Evolutionary conservation across 2,797 vertebrate genomes (phyloP), one percentile per base, ranked within the genome.

Genomic region (Micropoecilia bifurca): DNA sequence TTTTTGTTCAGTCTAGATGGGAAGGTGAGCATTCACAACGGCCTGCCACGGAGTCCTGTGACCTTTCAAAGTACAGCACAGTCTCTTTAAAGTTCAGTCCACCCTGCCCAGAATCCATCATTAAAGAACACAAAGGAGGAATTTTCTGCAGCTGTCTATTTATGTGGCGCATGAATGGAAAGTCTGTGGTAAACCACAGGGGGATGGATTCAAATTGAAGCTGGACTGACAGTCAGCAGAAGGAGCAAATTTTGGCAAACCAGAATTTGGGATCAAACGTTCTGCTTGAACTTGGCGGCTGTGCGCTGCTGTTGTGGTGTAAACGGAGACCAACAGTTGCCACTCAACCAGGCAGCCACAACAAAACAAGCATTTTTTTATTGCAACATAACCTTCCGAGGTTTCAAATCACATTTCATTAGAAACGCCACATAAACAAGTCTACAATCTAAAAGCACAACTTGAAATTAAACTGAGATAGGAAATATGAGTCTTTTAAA

Each of bases 51-150:
- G 45, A 39, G n/a, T 71, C 74, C 73, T 59, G 72, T 76, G 89
- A 92, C 90, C 83, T 93, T 92, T 88, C n/a, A 79, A 30, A 78
- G 71, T 73, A 82, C 63, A 79, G 73, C 45, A 74, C 57, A 3
- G 61, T 45, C 53, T 74, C 63, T 73, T 63, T 80, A 43, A 83
- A 79, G 80, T 84, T 80, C 48, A 36, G 87, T 78, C 88, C 77
- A n/a, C 80, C 79, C 83, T 47, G 76, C 79, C 78, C 78, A 71
- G 61, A 80, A 81, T 77, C 73, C 75, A 66, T 84, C 83, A 69
- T 77, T 33, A 25, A 71, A 71, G 77, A 66, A 74, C 30, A 12
- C n/a, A 53, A 61, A 45, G 0, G 59, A 83, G 82, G 69, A 82
- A 71, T 77, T 53, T 76, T 78, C 66, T 66, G 68, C 79, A 48